These are phyloP conservation scores for Torymus texanus DNA, from an alignment of 2,888 invertebrate species.

Conservation along the genomic window DNA sequence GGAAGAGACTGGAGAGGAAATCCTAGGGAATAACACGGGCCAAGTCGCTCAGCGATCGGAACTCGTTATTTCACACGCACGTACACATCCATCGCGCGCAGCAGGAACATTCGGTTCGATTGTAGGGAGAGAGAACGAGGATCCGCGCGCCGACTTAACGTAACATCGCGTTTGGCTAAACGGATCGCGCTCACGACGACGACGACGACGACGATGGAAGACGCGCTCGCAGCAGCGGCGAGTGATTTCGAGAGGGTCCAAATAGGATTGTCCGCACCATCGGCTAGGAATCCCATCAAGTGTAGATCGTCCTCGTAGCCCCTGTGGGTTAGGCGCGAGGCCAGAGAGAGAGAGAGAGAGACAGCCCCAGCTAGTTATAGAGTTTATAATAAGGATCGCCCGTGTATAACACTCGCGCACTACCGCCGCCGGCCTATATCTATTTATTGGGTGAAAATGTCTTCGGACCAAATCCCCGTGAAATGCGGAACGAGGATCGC, in stretches of 20 bases:
- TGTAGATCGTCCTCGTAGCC: conserved; percentile 68
- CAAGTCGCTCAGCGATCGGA: conserved; percentile 25
- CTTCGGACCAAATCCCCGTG: conserved; percentile 75
- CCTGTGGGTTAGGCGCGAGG: conserved; percentile 60
- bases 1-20: neutral
- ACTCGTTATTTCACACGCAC: conserved; percentile 52
- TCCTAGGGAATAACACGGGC: conserved; percentile 21
- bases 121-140: conserved; percentile 56
- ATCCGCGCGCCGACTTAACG: conserved; percentile 60
- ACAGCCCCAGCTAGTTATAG: conserved; percentile 66
- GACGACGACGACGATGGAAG: conserved; percentile 60
- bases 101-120: conserved; percentile 60
- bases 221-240: conserved; percentile 60
- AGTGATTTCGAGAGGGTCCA: conserved; percentile 70
- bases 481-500: conserved; percentile 66
- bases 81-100: conserved; percentile 30
- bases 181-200: conserved; percentile 61
- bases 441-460: conserved; percentile 76
- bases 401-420: conserved; percentile 68
- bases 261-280: conserved; percentile 76
- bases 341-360: conserved; percentile 55
- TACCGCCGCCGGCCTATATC: conserved; percentile 68
- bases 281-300: conserved; percentile 76
- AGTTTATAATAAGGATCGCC: conserved; percentile 75
- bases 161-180: conserved; percentile 61